These are phyloP conservation scores for Pogonophryne albipinna DNA, from an alignment of 2,797 vertebrate species.

Conservation along the genomic window DNA sequence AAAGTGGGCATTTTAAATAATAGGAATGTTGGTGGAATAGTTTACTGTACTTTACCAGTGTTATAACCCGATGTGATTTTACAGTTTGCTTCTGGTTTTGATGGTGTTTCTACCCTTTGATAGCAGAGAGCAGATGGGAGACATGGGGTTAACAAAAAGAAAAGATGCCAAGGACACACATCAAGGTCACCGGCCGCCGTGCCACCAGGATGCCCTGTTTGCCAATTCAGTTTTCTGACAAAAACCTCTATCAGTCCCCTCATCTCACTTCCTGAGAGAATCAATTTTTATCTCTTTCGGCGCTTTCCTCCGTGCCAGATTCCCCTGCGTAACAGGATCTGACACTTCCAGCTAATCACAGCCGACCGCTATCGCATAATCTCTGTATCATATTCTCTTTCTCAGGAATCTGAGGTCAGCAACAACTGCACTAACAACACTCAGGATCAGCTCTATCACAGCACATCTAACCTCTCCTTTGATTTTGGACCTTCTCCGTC, in stretches of 20 bases:
- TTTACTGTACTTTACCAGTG: neutral
- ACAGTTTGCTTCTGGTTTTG: neutral
- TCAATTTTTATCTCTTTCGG: slow-evolving; percentile 8
- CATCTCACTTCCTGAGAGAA: slow-evolving; percentile 25
- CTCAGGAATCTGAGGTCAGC: slow-evolving; percentile 47
- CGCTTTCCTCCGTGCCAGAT: slow-evolving; percentile 3
- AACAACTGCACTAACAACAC: slow-evolving; percentile 36
- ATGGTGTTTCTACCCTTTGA: neutral
- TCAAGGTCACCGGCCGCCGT: neutral
- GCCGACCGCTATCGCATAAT: slow-evolving; percentile 25
- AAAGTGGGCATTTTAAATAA: neutral
- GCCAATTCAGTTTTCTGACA: slow-evolving; percentile 1
- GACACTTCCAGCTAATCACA: slow-evolving; percentile 28
- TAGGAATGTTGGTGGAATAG: neutral
- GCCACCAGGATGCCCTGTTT: slow-evolving; percentile 1
- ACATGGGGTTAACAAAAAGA: neutral
- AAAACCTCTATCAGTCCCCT: slow-evolving; percentile 17
- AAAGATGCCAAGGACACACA: neutral
- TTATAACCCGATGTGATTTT: neutral
- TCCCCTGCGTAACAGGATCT: slow-evolving; percentile 13
- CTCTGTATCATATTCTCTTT: slow-evolving; percentile 44
- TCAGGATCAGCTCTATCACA: slow-evolving; percentile 44
- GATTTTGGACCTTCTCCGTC: slow-evolving; percentile 35
- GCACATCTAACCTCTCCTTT: slow-evolving; percentile 53
- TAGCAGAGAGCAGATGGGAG: neutral